These are phyloP conservation scores for Andrena cerasifolii DNA, from an alignment of 1,140 invertebrate species.

Conservation along the genomic window DNA sequence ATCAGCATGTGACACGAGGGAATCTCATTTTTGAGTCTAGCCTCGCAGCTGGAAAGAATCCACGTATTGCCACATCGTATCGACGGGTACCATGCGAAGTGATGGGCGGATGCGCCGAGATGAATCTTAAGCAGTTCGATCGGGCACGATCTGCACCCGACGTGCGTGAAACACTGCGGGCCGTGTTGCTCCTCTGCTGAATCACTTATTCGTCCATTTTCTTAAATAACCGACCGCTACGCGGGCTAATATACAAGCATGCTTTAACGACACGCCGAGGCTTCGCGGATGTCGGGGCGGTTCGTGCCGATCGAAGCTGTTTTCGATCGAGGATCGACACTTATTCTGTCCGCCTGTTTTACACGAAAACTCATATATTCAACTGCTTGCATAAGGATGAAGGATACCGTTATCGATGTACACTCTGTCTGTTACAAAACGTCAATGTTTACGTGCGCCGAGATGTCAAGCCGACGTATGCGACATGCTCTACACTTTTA, in stretches of 20 bases:
- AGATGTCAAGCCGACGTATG: conserved; percentile 5
- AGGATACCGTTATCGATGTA: conserved; percentile 31
- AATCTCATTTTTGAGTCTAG: conserved; percentile 61
- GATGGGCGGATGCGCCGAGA: conserved; percentile 20
- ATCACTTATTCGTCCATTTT: not conserved
- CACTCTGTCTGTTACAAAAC: conserved; percentile 23
- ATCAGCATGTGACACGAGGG: conserved; percentile 22
- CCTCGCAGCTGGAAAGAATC: conserved; percentile 77
- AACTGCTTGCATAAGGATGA: conserved; percentile 38
- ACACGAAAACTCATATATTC: conserved; percentile 35
- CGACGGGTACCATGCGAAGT: conserved; percentile 68
- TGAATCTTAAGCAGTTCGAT: conserved; percentile 20
- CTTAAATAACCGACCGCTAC: too few relatives aligned
- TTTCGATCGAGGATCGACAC: not conserved
- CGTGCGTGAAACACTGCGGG: too few relatives aligned
- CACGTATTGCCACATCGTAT: conserved; percentile 59
- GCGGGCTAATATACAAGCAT: not conserved
- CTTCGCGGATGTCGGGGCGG: not conserved
- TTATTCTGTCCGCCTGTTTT: conserved; percentile 18
- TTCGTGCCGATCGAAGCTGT: conserved; percentile 5
- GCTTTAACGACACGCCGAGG: not conserved
- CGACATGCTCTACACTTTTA: conserved; percentile 30
- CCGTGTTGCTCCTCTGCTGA: too few relatives aligned
- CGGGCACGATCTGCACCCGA: not conserved
- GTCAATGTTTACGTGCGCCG: conserved; percentile 41